Evolutionary conservation across 2,888 invertebrate genomes (phyloP).

Genomic region (Xestobium rufovillosum): DNA sequence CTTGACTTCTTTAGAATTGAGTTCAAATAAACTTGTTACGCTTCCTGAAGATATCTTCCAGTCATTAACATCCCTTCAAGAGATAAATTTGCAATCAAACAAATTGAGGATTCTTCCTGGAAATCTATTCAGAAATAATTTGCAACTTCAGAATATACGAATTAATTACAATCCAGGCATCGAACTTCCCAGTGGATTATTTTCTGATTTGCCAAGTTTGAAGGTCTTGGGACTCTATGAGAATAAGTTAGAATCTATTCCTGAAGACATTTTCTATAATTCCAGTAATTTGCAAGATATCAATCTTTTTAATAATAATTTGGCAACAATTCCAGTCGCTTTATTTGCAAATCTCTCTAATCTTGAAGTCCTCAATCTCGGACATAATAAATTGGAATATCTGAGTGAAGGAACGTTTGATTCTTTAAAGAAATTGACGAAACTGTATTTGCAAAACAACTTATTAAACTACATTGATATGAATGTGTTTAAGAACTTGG

Average conservation of each 20-base stretch:
- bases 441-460: conserved; percentile 23
- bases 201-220: conserved; percentile 47
- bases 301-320: conserved; percentile 27
- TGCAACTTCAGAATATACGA: conserved; percentile 49
- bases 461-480: conserved; percentile 45
- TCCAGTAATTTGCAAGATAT: conserved; percentile 11
- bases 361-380: conserved; percentile 53
- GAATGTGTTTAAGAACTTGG: conserved; percentile 50
- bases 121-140: conserved; percentile 54
- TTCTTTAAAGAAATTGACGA: conserved; percentile 51
- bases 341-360: conserved; percentile 52
- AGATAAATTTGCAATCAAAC: conserved; percentile 26
- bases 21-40: conserved; percentile 55
- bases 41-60: conserved; percentile 55
- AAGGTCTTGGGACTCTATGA: conserved; percentile 52
- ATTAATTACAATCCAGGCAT: conserved; percentile 38
- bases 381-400: conserved; percentile 47
- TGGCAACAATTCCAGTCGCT: conserved; percentile 51
- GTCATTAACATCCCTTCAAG: conserved; percentile 23
- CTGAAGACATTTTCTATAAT: conserved; percentile 29
- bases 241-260: conserved; percentile 56
- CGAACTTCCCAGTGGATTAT: conserved; percentile 31
- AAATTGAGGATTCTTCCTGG: conserved; percentile 49
- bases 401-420: conserved; percentile 12
- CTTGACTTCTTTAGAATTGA: conserved; percentile 61